Evolutionary conservation across 2,797 vertebrate species (phyloP).

Genomic region (Ptychobarbus kaznakovi): DNA sequence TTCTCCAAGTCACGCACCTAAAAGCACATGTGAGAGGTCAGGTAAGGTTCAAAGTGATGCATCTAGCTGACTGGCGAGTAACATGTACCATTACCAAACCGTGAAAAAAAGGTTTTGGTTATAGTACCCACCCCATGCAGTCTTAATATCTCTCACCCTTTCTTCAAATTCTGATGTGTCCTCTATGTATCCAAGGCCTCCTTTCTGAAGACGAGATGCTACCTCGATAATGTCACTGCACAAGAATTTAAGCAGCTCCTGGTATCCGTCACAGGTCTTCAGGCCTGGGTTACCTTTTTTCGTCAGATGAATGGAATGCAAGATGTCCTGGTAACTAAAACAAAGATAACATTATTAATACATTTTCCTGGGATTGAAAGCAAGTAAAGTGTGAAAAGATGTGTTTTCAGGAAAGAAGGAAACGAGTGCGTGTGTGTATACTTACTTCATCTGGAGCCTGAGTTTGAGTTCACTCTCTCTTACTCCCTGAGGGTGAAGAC

Average conservation of each 20-base stretch:
- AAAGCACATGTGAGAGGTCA: not conserved
- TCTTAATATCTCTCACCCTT: constrained; percentile 72
- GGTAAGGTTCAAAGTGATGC: not conserved
- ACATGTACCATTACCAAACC: not conserved
- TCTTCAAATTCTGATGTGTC: constrained; percentile 85
- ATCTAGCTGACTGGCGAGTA: not conserved
- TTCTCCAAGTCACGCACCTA: constrained; percentile 87
- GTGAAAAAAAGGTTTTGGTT: not conserved
- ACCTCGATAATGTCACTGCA: constrained; percentile 93
- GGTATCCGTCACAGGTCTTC: constrained; percentile 87
- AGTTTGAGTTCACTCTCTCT: constrained; percentile 91
- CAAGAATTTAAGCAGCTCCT: constrained; percentile 91
- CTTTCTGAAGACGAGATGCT: constrained; percentile 92
- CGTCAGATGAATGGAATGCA: constrained; percentile 90
- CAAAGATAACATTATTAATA: constrained; percentile 1
- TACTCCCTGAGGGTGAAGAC: constrained; percentile 90
- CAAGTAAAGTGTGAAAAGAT: not conserved
- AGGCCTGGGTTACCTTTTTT: constrained; percentile 87
- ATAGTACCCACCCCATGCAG: not conserved
- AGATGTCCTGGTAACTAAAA: constrained; percentile 90
- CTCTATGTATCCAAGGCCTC: constrained; percentile 92
- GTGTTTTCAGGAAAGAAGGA: not conserved
- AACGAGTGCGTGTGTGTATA: not conserved
- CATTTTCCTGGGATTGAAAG: not conserved
- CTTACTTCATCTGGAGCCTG: constrained; percentile 87